Percentiles rank a stretch among this genome's conserved stretches.
These are phyloP conservation scores for Oriolus oriolus DNA, from an alignment of 2,113 vertebrate genomes.

Conservation along the genomic window DNA sequence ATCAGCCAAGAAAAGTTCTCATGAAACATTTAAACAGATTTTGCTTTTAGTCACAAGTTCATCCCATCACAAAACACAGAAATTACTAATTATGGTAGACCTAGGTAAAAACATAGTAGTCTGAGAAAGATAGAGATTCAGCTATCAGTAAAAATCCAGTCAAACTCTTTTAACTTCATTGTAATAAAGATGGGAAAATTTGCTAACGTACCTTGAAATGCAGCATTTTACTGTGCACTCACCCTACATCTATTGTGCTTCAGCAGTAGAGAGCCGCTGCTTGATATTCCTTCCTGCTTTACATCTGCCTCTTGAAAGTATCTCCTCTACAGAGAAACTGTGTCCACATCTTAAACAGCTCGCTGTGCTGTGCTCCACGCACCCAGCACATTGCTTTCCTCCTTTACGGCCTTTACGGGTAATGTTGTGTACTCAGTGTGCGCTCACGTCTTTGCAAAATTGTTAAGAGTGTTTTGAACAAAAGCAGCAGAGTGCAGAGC, in stretches of 20 bases:
- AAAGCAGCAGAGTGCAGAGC: background rate
- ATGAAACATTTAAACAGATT: background rate
- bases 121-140: background rate
- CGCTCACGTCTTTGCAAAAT: background rate
- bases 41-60: background rate
- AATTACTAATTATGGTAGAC: background rate
- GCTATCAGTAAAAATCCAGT: background rate
- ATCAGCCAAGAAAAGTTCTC: background rate
- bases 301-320: background rate
- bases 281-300: background rate
- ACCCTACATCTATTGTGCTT: background rate
- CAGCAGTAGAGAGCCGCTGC: background rate
- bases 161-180: background rate
- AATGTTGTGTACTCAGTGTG: accelerated
- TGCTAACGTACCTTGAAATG: accelerated
- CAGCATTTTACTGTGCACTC: background rate
- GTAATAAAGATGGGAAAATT: background rate
- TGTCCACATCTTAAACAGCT: background rate
- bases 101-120: background rate
- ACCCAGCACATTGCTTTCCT: background rate
- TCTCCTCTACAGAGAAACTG: background rate
- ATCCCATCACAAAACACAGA: background rate
- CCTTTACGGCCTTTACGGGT: background rate
- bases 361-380: background rate
- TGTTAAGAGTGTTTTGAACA: background rate